phyloP scores from a whole-genome alignment of 2,113 vertebrate species.

The Isurus oxyrinchus region DNA sequence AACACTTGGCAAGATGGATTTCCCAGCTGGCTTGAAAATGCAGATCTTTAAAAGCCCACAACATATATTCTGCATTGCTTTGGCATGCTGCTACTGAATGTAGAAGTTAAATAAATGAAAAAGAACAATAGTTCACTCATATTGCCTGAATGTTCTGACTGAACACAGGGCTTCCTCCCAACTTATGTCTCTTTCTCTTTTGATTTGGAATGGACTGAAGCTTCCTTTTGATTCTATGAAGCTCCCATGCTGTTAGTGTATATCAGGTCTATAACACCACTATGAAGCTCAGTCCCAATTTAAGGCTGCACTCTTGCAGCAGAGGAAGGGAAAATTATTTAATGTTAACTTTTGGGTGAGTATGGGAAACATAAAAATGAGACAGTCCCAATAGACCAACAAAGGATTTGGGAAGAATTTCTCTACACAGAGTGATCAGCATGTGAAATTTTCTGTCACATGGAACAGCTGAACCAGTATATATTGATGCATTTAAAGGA shows the following conservation, averaged over 20 bases:
- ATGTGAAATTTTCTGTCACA: not conserved
- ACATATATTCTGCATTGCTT: not conserved
- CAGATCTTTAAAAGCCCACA: not conserved
- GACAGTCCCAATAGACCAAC: not conserved
- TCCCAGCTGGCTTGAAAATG: not conserved
- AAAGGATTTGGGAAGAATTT: not conserved
- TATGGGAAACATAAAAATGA: not conserved
- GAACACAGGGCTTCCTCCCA: not conserved
- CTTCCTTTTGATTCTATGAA: not conserved
- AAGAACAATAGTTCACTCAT: not conserved
- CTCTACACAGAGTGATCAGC: not conserved
- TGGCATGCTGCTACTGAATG: not conserved
- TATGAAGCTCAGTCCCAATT: not conserved
- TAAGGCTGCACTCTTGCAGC: not conserved
- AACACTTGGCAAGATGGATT: slow-evolving; percentile 9
- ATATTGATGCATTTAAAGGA: not conserved
- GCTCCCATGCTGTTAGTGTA: not conserved
- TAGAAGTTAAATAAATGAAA: not conserved
- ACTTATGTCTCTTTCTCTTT: not conserved
- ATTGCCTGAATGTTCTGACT: not conserved
- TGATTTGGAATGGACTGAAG: not conserved
- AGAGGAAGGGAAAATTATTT: not conserved
- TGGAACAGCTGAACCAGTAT: not conserved
- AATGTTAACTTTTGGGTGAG: not conserved
- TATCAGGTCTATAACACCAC: not conserved